phyloP scores from a whole-genome alignment of 2,888 invertebrate species.

The Harpagoxenus sublaevis region DNA sequence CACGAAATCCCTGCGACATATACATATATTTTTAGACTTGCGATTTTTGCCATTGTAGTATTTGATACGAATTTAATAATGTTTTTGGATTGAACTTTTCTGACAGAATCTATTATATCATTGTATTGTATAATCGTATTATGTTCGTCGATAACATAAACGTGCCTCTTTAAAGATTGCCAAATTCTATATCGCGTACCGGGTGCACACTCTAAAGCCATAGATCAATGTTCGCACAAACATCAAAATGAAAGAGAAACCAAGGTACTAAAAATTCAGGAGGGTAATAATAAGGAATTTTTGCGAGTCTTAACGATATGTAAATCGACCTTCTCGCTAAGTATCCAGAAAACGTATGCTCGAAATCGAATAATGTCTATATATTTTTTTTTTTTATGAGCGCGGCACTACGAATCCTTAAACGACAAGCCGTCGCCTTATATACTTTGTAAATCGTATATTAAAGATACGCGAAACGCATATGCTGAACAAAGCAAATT shows the following conservation, averaged over 20 bases:
- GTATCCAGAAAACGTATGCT: conserved; percentile 74
- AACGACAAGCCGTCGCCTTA: conserved; percentile 66
- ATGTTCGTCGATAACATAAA: not conserved
- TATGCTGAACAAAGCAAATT: conserved; percentile 83
- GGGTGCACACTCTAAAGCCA: not conserved
- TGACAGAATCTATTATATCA: conserved; percentile 1
- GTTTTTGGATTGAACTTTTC: conserved; percentile 31
- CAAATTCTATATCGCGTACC: not conserved
- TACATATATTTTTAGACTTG: conserved; percentile 43
- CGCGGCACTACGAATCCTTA: conserved; percentile 73
- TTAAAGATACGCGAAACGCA: conserved; percentile 81
- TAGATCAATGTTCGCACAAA: conserved; percentile 62
- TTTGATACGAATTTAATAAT: conserved; percentile 47
- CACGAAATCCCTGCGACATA: not conserved
- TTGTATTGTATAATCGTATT: conserved; percentile 7
- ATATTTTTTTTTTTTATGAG: conserved; percentile 81
- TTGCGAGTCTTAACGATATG: conserved; percentile 56
- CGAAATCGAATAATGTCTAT: conserved; percentile 79
- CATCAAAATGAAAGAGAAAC: not conserved
- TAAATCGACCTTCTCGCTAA: conserved; percentile 74
- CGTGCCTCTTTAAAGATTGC: not conserved
- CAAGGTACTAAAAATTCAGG: conserved; percentile 42
- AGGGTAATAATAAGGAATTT: conserved; percentile 58
- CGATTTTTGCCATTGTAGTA: conserved; percentile 37
- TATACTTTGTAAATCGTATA: conserved; percentile 79